Percentiles rank a stretch among this genome's conserved stretches.
These are phyloP conservation scores for Sternotherus odoratus DNA, from an alignment of 2,797 vertebrate genomes.

Conservation along the genomic window DNA sequence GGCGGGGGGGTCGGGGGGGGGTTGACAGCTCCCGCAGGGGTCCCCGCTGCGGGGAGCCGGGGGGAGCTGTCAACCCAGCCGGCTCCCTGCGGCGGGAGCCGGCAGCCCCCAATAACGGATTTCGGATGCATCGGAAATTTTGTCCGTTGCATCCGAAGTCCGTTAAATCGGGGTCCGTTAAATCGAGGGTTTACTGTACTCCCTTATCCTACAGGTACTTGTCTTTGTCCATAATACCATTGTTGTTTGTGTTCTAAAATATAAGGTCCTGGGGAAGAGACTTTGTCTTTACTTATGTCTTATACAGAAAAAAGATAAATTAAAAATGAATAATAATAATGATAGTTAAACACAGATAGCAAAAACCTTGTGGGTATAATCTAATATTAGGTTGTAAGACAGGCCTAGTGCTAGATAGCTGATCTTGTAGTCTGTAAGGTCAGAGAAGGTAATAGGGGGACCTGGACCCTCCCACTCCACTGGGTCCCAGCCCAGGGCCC, in stretches of 20 bases:
- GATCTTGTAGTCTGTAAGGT: neutral
- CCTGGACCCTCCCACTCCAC: neutral
- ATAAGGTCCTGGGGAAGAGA: neutral
- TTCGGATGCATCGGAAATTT: no score
- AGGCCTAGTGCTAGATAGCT: neutral
- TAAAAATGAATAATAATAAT: neutral
- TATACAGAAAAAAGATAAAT: neutral
- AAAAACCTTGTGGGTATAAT: neutral
- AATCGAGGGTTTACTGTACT: no score
- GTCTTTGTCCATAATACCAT: neutral
- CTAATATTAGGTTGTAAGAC: neutral
- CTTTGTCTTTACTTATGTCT: neutral
- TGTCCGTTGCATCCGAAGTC: no score
- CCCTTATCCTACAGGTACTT: neutral
- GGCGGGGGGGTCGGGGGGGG: no score
- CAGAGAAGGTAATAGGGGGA: neutral
- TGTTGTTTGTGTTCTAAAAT: neutral
- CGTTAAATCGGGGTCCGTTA: no score
- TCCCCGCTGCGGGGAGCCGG: no score
- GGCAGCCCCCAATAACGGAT: no score
- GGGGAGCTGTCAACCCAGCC: no score
- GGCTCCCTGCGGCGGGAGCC: no score
- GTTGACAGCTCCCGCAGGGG: no score
- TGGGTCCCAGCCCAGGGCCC: neutral
- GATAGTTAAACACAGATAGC: neutral